A percentile compares a stretch with the other conserved stretches of the same genome.
Conservation (phyloP, 2,113 vertebrate species). For the Alligator sinensis region DNA sequence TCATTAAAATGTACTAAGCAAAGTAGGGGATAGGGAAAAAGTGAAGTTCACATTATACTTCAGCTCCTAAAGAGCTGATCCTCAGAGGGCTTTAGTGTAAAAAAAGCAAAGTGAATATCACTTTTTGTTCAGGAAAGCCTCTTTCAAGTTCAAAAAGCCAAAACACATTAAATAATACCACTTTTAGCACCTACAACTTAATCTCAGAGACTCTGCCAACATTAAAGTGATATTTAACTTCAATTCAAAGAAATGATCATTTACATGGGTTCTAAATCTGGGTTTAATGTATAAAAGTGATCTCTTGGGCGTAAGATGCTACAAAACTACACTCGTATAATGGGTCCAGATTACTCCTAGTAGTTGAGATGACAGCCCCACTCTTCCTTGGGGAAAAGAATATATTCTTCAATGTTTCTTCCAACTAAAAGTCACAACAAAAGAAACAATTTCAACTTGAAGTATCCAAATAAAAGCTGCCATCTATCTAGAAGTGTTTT, state of each 20-base stretch:
- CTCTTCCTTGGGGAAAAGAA: constrained; percentile 29
- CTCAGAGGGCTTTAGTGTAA: not conserved
- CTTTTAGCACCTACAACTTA: constrained; percentile 49
- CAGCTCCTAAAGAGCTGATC: constrained; percentile 29
- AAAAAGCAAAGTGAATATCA: not conserved
- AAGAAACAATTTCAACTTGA: not conserved
- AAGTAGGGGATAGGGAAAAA: constrained; percentile 11
- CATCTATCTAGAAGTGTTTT: not conserved
- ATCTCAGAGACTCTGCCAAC: constrained; percentile 22
- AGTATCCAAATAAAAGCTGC: not conserved
- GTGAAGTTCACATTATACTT: not conserved
- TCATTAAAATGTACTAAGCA: constrained; percentile 25
- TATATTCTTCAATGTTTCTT: constrained; percentile 4
- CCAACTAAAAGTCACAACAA: constrained; percentile 6
- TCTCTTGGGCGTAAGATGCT: constrained; percentile 43
- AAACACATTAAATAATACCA: constrained; percentile 41
- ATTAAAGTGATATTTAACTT: constrained; percentile 35
- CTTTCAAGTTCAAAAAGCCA: constrained; percentile 21
- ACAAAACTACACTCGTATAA: constrained; percentile 26
- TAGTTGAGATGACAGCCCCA: constrained; percentile 24
- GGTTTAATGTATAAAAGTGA: constrained; percentile 39
- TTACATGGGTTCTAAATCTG: constrained; percentile 45
- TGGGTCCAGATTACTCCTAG: constrained; percentile 37
- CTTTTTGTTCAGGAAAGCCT: constrained; percentile 3
- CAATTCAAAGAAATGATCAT: constrained; percentile 3